These are phyloP conservation scores for Gila orcuttii DNA, from an alignment of 2,113 vertebrate genomes.

Conservation along the genomic window DNA sequence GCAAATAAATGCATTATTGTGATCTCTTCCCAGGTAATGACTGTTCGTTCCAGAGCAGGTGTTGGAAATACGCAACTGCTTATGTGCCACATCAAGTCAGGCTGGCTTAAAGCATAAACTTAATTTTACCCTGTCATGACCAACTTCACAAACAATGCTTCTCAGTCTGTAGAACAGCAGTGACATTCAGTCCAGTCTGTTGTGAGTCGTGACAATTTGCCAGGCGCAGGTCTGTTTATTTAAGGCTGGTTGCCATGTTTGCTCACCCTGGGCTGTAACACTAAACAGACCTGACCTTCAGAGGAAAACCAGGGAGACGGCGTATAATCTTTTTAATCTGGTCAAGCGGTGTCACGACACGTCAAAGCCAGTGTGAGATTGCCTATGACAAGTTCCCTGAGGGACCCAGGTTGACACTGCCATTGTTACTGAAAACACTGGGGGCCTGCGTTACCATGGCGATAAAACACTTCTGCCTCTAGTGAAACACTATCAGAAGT, in stretches of 20 bases:
- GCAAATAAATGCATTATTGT: constrained; percentile 40
- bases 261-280: constrained; percentile 30
- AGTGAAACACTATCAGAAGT: background rate
- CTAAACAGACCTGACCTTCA: constrained; percentile 58
- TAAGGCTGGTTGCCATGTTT: constrained; percentile 36
- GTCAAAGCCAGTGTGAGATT: constrained; percentile 43
- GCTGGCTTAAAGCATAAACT: background rate
- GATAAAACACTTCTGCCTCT: constrained; percentile 24
- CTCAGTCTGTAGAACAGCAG: background rate
- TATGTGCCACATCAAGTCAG: background rate
- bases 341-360: constrained; percentile 50
- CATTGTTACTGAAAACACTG: constrained; percentile 20
- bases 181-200: constrained; percentile 38
- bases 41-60: background rate
- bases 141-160: constrained; percentile 4
- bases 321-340: constrained; percentile 55
- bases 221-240: constrained; percentile 35
- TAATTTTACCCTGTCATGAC: constrained; percentile 7
- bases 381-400: constrained; percentile 50
- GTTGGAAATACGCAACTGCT: background rate
- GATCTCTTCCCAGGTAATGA: background rate
- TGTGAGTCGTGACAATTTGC: constrained; percentile 33
- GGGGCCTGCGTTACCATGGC: constrained; percentile 17
- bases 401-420: constrained; percentile 45
- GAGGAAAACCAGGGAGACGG: constrained; percentile 39